phyloP scores from a whole-genome alignment of 2,113 vertebrate species.

The Ptyas mucosa region DNA sequence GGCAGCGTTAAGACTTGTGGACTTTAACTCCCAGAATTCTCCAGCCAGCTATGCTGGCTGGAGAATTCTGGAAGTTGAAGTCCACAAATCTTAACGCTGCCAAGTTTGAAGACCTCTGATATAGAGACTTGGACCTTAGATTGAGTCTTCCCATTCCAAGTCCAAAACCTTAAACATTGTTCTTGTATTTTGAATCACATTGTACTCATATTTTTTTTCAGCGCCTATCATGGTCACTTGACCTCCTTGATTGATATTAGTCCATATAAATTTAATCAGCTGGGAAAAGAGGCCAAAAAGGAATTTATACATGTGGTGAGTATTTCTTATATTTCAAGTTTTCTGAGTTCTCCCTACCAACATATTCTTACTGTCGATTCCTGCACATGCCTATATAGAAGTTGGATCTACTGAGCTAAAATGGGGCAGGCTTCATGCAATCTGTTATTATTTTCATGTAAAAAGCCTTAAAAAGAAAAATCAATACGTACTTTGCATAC shows the following conservation, averaged over 20 bases:
- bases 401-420: background rate
- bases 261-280: conserved; percentile 92
- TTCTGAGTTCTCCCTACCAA: background rate
- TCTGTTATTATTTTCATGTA: background rate
- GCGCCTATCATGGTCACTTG: conserved; percentile 95
- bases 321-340: background rate
- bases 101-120: no score
- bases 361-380: background rate
- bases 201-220: conserved; percentile 63
- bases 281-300: conserved; percentile 75
- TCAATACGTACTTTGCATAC: background rate
- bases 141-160: background rate
- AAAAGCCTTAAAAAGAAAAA: background rate
- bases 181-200: background rate
- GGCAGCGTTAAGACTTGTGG: no score
- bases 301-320: conserved; percentile 94
- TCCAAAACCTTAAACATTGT: background rate
- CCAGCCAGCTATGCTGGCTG: no score
- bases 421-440: background rate
- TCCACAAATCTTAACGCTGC: no score
- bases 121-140: background rate
- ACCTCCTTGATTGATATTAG: conserved; percentile 97
- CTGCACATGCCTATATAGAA: background rate
- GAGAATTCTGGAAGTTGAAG: no score
- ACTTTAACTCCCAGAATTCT: no score